A percentile compares a stretch with the other conserved stretches of the same genome.
These are phyloP conservation scores for Mormyrus hasselquistii DNA, from an alignment of 2,797 vertebrate genomes.

Conservation along the genomic window DNA sequence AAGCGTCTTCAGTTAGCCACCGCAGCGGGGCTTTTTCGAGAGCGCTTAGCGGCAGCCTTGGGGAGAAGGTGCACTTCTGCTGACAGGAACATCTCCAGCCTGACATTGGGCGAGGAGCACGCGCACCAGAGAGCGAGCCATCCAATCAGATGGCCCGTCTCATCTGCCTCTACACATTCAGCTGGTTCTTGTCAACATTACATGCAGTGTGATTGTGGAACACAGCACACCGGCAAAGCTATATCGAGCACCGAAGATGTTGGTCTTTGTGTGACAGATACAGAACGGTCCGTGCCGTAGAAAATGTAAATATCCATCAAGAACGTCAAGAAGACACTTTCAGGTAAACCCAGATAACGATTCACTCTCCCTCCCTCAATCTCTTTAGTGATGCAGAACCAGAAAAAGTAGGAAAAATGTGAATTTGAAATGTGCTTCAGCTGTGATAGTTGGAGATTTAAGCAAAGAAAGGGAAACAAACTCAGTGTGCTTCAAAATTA, in stretches of 20 bases:
- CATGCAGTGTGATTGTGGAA: background rate
- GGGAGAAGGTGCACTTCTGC: conserved; percentile 25
- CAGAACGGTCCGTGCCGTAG: background rate
- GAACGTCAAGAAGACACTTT: background rate
- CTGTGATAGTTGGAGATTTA: background rate
- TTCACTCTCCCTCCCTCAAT: background rate
- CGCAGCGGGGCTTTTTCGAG: conserved; percentile 38
- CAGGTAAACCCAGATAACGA: background rate
- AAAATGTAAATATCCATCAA: background rate
- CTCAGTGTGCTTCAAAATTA: background rate
- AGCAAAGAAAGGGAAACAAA: background rate
- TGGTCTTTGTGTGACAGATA: background rate
- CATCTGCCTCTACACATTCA: background rate
- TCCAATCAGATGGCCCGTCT: background rate
- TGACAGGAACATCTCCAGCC: conserved; percentile 44
- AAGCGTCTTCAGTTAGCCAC: conserved; percentile 22
- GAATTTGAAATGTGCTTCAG: background rate
- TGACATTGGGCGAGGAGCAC: conserved; percentile 34
- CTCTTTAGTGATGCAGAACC: background rate
- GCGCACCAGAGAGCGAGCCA: background rate
- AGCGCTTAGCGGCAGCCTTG: conserved; percentile 49
- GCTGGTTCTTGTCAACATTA: background rate
- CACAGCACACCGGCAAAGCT: background rate
- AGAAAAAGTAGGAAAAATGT: background rate
- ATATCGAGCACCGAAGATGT: background rate